Evolutionary conservation across 2,888 invertebrate species (phyloP).

Genomic region (Aelia acuminata): DNA sequence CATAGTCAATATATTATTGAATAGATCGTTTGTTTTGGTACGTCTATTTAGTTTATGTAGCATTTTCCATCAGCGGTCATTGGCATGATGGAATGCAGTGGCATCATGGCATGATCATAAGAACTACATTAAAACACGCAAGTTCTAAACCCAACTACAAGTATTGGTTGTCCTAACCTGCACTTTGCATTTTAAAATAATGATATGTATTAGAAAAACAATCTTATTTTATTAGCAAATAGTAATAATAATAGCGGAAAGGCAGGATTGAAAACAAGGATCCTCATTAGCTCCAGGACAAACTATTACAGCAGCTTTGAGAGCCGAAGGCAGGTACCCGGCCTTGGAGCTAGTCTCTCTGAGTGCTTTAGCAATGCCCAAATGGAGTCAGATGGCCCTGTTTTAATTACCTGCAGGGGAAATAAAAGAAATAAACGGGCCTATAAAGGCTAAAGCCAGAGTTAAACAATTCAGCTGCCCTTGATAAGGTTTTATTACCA

Average conservation of each 20-base stretch:
- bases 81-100: too few relatives aligned
- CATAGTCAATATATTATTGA: too few relatives aligned
- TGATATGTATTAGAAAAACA: background rate
- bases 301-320: background rate
- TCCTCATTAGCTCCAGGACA: background rate
- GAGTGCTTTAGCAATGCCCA: background rate
- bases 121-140: background rate
- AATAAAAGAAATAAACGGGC: conserved; percentile 34
- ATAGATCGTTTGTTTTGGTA: too few relatives aligned
- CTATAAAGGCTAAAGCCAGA: conserved; percentile 38
- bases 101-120: too few relatives aligned
- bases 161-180: too few relatives aligned
- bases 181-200: background rate
- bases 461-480: conserved; percentile 48
- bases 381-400: conserved; percentile 13
- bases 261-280: background rate
- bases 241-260: background rate
- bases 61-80: too few relatives aligned
- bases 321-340: background rate
- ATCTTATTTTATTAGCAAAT: background rate
- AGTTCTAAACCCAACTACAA: background rate
- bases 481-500: conserved; percentile 41
- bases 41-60: too few relatives aligned
- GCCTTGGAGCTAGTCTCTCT: background rate
- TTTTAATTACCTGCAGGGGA: conserved; percentile 12